Evolutionary conservation across 2,888 invertebrate genomes (phyloP), one percentile per base, ranked within the genome.

Genomic region (Nymphalis urticae): DNA sequence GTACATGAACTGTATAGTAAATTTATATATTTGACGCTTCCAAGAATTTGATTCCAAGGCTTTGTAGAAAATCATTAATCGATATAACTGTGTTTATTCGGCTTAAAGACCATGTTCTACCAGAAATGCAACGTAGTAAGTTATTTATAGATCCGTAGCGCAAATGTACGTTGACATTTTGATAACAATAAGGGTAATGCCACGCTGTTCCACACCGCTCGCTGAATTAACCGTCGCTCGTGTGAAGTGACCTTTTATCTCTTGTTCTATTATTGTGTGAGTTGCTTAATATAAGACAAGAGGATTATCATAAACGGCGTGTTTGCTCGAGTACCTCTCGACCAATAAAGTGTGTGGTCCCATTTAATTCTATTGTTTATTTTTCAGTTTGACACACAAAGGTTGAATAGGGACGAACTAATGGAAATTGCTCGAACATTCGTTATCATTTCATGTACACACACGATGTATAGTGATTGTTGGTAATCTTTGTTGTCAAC

Each of bases 301-400:
- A 72, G 75, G 75, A 77, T 75, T 75, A 77, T 75, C 75, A 73
- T 73, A 70, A 73, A 66, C 69, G 71, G 66, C 64, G 74, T 63
- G 73, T 73, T 73, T 61, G 73, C 73, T 75, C 72, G 71, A 75
- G 75, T 75, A 72, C 67, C 70, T 72, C 74, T 75, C 59, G 42
- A 65, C 64, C 66, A 71, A 69, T 73, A 73, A 68, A 73, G 72
- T 69, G 72, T 69, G 65, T 62, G 73, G 73, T 64, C 62, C 69
- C 73, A 68, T 73, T 72, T 74, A 72, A 66, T 73, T 64, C 69
- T 53, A 73, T 72, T 75, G 75, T 74, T 74, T 74, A 68, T 68
- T 66, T 69, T 70, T 66, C 71, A 66, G 61, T 62, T 48, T 62
- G 53, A 48, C 61, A 60, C 32, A 56, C 32, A 56, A 56, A 56